Conservation (phyloP, 2,113 vertebrate genomes). For the Xiphias gladius region DNA sequence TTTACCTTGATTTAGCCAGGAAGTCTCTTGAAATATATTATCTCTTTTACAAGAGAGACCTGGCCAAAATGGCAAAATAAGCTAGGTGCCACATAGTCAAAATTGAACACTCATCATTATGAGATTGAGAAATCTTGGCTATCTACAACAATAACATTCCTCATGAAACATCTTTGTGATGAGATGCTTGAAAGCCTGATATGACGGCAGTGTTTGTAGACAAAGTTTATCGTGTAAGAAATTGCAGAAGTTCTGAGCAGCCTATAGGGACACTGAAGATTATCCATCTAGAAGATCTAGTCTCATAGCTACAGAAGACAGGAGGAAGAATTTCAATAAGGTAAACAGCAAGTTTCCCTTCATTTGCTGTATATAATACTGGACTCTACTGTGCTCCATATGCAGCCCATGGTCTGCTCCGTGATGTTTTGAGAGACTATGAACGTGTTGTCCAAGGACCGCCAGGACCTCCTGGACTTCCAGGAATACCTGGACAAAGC, state of each 20-base stretch:
- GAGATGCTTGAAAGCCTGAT: background rate
- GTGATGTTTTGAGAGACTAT: slow-evolving; percentile 77
- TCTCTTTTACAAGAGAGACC: background rate
- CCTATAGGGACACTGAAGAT: background rate
- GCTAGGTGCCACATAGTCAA: background rate
- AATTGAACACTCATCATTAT: background rate
- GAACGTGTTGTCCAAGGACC: slow-evolving; percentile 78
- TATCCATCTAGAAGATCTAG: background rate
- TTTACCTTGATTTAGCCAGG: background rate
- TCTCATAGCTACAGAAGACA: background rate
- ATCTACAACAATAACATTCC: too few relatives aligned
- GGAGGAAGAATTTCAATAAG: background rate
- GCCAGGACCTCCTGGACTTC: slow-evolving; percentile 83
- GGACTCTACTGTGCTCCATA: slow-evolving; percentile 11
- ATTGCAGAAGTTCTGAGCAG: background rate
- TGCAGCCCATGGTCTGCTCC: slow-evolving; percentile 88
- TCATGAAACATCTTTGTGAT: background rate
- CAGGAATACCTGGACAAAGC: slow-evolving; percentile 87
- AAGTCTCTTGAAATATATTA: background rate
- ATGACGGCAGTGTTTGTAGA: background rate
- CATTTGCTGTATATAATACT: background rate
- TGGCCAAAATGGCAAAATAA: background rate
- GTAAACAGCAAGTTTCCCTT: background rate
- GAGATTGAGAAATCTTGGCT: background rate
- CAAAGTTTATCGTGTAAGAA: background rate